Evolutionary conservation across 2,113 vertebrate species (phyloP).

Genomic region (Candoia aspera): DNA sequence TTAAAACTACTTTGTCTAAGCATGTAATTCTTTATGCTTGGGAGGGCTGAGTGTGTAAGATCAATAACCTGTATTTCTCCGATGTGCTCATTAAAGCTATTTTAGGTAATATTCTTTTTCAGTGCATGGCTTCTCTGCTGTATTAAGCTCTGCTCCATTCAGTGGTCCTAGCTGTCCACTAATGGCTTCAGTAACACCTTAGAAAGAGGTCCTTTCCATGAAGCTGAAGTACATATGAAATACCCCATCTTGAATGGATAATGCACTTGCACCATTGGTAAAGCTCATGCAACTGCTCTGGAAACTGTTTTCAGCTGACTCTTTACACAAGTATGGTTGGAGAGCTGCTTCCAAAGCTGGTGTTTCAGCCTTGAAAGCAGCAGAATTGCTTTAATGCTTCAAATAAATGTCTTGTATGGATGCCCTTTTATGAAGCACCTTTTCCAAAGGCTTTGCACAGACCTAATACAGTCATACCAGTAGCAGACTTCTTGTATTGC

Average conservation of each 20-base stretch:
- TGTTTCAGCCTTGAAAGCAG: background rate
- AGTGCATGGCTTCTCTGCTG: no score
- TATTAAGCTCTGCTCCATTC: no score
- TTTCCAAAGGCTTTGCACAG: background rate
- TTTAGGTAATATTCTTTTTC: no score
- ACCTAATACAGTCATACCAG: background rate
- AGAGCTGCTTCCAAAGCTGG: background rate
- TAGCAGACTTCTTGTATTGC: background rate
- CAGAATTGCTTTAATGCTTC: background rate
- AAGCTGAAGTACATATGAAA: background rate
- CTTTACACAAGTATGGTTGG: background rate
- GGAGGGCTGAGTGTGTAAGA: no score
- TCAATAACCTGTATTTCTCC: no score
- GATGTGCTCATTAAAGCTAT: no score
- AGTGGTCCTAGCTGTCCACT: no score
- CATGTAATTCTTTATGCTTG: no score
- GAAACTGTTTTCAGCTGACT: background rate
- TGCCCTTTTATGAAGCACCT: background rate
- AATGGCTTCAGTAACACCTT: no score
- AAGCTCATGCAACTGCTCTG: background rate
- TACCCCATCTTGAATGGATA: background rate
- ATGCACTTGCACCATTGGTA: background rate
- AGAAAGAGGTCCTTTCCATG: background rate
- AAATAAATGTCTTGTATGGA: background rate
- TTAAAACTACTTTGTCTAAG: no score